Conservation (phyloP, 37 sponge, comb jelly and placozoan genomes). For the Lycopodina hypogea region DNA sequence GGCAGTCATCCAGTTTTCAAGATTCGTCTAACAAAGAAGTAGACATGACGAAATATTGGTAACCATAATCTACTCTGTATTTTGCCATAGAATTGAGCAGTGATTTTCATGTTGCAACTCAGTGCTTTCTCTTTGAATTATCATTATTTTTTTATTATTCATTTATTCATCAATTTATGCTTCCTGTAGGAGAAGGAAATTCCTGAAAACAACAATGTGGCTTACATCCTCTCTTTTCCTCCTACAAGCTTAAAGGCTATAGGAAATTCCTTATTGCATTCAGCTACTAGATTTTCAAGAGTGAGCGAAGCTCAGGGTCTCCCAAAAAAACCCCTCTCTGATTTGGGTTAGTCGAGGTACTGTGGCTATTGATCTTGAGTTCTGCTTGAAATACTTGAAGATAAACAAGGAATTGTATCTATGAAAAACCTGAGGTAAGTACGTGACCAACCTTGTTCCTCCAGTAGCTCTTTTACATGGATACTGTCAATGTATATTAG, state of each 20-base stretch:
- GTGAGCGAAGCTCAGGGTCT: slow-evolving; percentile 81
- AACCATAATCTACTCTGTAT: too few species aligned
- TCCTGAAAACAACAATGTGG: slow-evolving; percentile 87
- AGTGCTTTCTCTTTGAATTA: not conserved
- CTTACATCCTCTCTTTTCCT: slow-evolving; percentile 89
- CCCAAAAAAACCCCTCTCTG: slow-evolving; percentile 97
- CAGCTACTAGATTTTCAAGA: slow-evolving; percentile 92
- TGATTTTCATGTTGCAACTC: too few species aligned
- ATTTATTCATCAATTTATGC: not conserved
- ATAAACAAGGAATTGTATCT: slow-evolving; percentile 78
- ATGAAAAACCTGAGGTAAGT: slow-evolving; percentile 84
- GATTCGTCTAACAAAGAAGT: too few species aligned
- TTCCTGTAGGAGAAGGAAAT: slow-evolving; percentile 78
- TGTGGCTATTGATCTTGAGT: slow-evolving; percentile 94
- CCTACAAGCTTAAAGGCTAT: slow-evolving; percentile 96
- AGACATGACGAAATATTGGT: too few species aligned
- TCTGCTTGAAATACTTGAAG: slow-evolving; percentile 74
- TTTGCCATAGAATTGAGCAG: too few species aligned
- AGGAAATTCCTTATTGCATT: slow-evolving; percentile 96
- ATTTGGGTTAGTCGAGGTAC: slow-evolving; percentile 96
- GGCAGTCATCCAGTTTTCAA: too few species aligned
- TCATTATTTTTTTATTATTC: not conserved
- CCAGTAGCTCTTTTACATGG: too few species aligned
- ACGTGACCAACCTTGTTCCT: too few species aligned
- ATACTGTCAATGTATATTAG: too few species aligned